Percentiles rank a stretch among this genome's conserved stretches.
Conservation (phyloP, 2,113 vertebrate species). For the Zosterops hypoxanthus region DNA sequence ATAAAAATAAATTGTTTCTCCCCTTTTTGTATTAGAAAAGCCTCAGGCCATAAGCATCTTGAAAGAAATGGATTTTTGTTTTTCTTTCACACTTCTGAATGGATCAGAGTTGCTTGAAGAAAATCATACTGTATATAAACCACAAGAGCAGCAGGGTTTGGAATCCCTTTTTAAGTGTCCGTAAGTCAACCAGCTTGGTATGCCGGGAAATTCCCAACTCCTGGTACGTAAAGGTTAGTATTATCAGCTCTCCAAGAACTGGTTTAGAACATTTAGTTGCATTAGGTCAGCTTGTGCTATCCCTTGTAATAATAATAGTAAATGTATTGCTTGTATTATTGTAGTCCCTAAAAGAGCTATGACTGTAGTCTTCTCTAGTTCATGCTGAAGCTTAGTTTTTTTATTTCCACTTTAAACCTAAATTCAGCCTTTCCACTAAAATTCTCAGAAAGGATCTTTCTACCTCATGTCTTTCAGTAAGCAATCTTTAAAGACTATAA, state of each 20-base stretch:
- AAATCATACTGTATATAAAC: not conserved
- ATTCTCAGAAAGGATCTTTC: not conserved
- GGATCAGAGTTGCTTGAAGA: conserved; percentile 2
- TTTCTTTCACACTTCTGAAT: not conserved
- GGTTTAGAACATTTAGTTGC: conserved; percentile 9
- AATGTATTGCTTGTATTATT: conserved; percentile 25
- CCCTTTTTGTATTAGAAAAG: conserved; percentile 29
- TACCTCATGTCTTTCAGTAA: not conserved
- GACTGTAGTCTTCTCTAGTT: not conserved
- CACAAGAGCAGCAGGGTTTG: not conserved
- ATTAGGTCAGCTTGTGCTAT: conserved; percentile 38
- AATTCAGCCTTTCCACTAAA: not conserved
- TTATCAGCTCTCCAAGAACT: conserved; percentile 26
- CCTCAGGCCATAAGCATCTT: conserved; percentile 9
- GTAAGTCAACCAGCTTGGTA: conserved; percentile 3
- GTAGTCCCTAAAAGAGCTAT: not conserved
- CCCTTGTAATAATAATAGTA: conserved; percentile 28
- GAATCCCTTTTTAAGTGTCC: conserved; percentile 21
- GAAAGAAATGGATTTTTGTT: conserved; percentile 13
- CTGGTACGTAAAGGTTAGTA: conserved; percentile 14
- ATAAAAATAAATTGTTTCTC: conserved; percentile 47
- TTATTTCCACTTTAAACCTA: not conserved
- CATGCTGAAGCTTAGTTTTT: not conserved
- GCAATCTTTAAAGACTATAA: not conserved
- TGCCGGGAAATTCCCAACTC: conserved; percentile 5